Base-by-base conservation (phyloP, 2,888 invertebrate genomes). In the Malthinus seriepunctatus region DNA sequence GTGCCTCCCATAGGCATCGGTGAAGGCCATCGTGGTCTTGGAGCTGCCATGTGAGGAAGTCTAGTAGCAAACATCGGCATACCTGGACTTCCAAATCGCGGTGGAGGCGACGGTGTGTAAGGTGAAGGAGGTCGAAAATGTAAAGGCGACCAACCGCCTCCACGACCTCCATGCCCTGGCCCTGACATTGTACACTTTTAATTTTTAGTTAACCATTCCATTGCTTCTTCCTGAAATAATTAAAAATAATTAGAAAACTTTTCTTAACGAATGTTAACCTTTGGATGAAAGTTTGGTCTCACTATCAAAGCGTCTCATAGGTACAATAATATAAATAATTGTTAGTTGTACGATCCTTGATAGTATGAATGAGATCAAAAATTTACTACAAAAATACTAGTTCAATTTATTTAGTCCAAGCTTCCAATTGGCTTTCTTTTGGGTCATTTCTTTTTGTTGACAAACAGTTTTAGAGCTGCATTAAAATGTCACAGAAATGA, bases 111-210 rank as follows among this genome's bases (percentile, higher is more conserved):
- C 1, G 89, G 87, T 7, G 86, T 85, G 83, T 89, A 90, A 47
- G 91, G 90, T 34, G 90, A 90, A 9, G 88, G 86, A 32, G 90
- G 87, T 33, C 90, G 86, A 77, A 87, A 90, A 70, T 87, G 84
- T 63, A 83, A 81, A 38, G 85, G 83, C 48, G 87, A 87, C 72
- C 77, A 77, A 82, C 81, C 73, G 79, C 79, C 73, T 80, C 79
- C 73, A 79, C 64, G 81, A 69, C 72, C 76, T 52, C 73, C 72
- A 59, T 65, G 67, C 65, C 67, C 72, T 63, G 63, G 69, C 70
- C 69, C 73, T 53, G 80, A 83, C 83, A 72, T 75, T 15, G 9
- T 42, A 15, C 12, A 23, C 15, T 42, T 15, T 23, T 32, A 33
- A 50, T 32, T 12, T 56, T 57, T 51, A 31, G 39, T 32, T 8